These are phyloP conservation scores for Chaunax sp. DNA, from an alignment of 2,797 vertebrate genomes.

Conservation along the genomic window DNA sequence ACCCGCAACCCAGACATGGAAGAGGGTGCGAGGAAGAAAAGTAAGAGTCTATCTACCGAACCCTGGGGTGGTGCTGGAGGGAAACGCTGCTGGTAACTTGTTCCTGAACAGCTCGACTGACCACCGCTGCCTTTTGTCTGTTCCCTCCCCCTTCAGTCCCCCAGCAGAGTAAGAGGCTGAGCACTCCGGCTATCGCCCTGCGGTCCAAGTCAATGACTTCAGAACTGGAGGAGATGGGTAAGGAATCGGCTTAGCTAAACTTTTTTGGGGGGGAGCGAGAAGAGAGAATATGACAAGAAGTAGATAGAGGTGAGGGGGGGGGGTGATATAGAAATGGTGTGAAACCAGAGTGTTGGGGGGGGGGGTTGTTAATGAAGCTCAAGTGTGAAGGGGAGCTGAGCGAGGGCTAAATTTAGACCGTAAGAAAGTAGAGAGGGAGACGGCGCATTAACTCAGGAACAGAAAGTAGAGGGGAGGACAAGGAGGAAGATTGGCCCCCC, in stretches of 20 bases:
- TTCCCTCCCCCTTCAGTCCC: slow-evolving; percentile 76
- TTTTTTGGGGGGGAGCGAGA: background rate
- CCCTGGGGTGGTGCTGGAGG: background rate
- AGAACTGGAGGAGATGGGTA: slow-evolving; percentile 97
- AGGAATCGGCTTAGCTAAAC: slow-evolving; percentile 61
- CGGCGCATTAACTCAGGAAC: slow-evolving; percentile 36
- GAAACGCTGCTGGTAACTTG: background rate
- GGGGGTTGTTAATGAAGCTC: slow-evolving; percentile 54
- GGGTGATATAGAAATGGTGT: slow-evolving; percentile 56
- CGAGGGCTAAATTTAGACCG: slow-evolving; percentile 60
- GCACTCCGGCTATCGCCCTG: slow-evolving; percentile 90
- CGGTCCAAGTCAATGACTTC: slow-evolving; percentile 97
- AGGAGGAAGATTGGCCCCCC: slow-evolving; percentile 30
- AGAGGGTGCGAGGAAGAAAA: slow-evolving; percentile 91
- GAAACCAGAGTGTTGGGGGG: slow-evolving; percentile 46
- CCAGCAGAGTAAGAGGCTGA: slow-evolving; percentile 92
- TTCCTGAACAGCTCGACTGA: slow-evolving; percentile 26
- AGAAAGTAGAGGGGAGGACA: slow-evolving; percentile 21
- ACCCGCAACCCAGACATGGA: slow-evolving; percentile 95
- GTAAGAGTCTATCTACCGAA: slow-evolving; percentile 69
- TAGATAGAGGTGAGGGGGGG: slow-evolving; percentile 50
- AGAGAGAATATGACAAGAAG: slow-evolving; percentile 10
- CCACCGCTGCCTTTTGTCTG: slow-evolving; percentile 6
- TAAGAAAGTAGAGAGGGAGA: slow-evolving; percentile 41
- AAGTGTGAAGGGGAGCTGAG: slow-evolving; percentile 55